Conservation (phyloP, 2,888 invertebrate genomes). For the Meteorus colon region DNA sequence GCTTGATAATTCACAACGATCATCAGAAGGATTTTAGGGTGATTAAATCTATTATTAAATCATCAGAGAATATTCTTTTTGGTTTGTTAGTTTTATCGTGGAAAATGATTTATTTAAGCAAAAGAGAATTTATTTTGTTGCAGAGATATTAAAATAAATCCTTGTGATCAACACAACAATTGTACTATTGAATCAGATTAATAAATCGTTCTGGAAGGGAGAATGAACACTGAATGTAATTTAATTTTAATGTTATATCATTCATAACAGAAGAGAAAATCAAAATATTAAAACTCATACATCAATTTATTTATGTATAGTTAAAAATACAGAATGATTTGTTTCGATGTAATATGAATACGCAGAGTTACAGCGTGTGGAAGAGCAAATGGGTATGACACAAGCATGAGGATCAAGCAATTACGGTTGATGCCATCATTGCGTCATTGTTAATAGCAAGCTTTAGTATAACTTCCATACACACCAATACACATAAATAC, state of each 20-base stretch:
- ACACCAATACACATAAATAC: too few species aligned
- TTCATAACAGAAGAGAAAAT: too few species aligned
- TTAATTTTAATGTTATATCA: too few species aligned
- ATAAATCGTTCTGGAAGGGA: too few species aligned
- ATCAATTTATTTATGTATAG: background rate
- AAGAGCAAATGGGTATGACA: conserved; percentile 32
- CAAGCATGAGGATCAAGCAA: conserved; percentile 55
- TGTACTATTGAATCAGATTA: too few species aligned
- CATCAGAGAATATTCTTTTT: conserved; percentile 23
- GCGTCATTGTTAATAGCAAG: conserved; percentile 47
- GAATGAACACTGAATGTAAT: too few species aligned
- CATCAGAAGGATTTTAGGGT: conserved; percentile 6
- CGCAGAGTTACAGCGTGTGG: conserved; percentile 21
- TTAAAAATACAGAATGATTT: conserved; percentile 49
- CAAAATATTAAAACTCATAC: background rate
- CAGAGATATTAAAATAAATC: background rate
- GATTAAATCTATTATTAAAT: conserved; percentile 40
- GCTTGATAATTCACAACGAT: background rate
- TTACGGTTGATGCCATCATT: conserved; percentile 62
- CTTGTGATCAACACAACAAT: too few species aligned
- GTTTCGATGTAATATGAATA: conserved; percentile 16
- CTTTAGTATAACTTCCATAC: conserved; percentile 40
- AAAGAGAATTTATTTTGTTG: too few species aligned
- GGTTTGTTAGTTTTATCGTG: background rate
- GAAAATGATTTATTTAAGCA: too few species aligned